Evolutionary conservation across 1,140 invertebrate species (phyloP), one percentile per base, ranked within the genome.

Genomic region (Lethrus apterus): DNA sequence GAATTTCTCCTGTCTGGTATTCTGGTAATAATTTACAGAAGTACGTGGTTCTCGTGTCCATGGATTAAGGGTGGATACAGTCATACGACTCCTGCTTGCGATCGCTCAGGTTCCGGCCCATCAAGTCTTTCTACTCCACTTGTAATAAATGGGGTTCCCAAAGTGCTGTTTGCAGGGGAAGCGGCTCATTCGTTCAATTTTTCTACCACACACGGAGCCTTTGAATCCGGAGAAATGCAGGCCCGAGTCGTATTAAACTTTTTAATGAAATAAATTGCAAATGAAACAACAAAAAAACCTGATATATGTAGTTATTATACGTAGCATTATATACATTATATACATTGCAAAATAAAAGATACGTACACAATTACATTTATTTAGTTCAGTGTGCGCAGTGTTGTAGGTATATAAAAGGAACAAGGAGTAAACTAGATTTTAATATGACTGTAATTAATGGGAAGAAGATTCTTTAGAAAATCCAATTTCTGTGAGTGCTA

Each of bases 161-260:
- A 74, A 19, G 57, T 89, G 19, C 54, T 83, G 54, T 76, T 89
- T 51, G 84, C 84, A 50, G 85, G 86, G 30, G 85, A 89, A 69
- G 84, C 81, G 1, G 76, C 77, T 11, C 78, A 84, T 63, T 64
- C 74, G 13, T 57, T 62, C 19, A 81, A 77, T 60, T 88, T 81
- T 63, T 86, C 84, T 1, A 87, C 84, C 4, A 77, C 78, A 2
- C 83, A 88, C 62, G 86, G 85, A 7, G 77, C 77, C 26, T 78
- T 68, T 48, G 70, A 77, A 31, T 72, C 71, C n/a, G 77, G 77
- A 5, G 48, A 67, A 14, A 58, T 63, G 20, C 76, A 78, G 56
- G 75, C 76, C 10, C 43, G 66, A 55, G 54, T 54, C 17, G 64
- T 74, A 50, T 51, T 70, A 55, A 44, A 55, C 14, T 45, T 24